Evolutionary conservation across 2,888 invertebrate species (phyloP), one percentile per base, ranked within the genome.

Genomic region (Tubulanus polymorphus): DNA sequence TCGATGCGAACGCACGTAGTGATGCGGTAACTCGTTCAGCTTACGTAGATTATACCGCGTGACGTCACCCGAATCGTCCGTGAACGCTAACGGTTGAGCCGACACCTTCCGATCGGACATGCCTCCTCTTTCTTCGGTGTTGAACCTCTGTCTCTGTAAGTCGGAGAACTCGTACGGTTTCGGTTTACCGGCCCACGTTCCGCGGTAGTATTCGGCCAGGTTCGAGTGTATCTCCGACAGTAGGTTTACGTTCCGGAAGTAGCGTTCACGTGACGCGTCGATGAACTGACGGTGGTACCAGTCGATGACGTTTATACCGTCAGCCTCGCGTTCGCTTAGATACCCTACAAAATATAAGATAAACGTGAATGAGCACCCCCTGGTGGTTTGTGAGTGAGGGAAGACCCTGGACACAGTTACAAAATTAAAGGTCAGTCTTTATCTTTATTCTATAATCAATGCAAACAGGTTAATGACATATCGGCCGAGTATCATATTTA

Each of bases 111-210:
- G 66, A 60, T 83, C 83, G 10, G 79, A 76, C 46, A 79, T 75
- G 1, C 81, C 81, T 57, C 79, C 79, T 72, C 88, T 90, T 67
- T 93, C 93, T 2, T 74, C 73, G 2, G 83, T 68, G 37, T 66
- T 62, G 46, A 76, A 76, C 81, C 93, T 85, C 77, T 95, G 93
- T 29, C 93, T 84, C 75, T 97, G 97, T 61, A 95, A 92, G 80
- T 96, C 96, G 0, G 96, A 96, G 72, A 91, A 99, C 71, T 93
- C 93, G 72, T 94, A 96, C 0, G 96, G 96, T 70, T 97, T 97
- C 0, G 94, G 90, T 29, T 83, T 86, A 0, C 95, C 95, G 0
- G 93, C 82, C 1, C 95, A 96, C 55, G 93, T 91, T 0, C 96
- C 96, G 25, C 96, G 82, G 77, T 93, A 99, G 76, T 97, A 99